Evolutionary conservation across 2,113 vertebrate genomes (phyloP), one percentile per base, ranked within the genome.

Genomic region (Diphyllodes magnificus): DNA sequence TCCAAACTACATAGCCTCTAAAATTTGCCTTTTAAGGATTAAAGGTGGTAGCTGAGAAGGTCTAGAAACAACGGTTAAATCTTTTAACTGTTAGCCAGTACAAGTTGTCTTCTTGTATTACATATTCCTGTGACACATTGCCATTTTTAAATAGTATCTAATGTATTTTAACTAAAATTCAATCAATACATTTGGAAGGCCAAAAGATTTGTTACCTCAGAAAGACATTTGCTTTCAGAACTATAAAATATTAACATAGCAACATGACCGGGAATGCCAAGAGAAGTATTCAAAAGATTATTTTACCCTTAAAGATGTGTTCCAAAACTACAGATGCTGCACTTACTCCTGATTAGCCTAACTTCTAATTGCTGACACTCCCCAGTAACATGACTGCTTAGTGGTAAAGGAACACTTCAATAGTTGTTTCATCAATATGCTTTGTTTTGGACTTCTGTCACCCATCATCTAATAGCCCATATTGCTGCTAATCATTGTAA

Each of bases 191-290:
- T 35, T 89, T 63, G 66, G 56, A 56, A 81, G 28, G 39, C 45
- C 33, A 63, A 57, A 77, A 86, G 21, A 92, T 66, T 50, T 70
- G 13, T 45, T 50, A 86, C 27, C 12, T 86, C 66, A 82, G 49
- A 92, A 95, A 87, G 25, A 44, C 27, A 68, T 56, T 56, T 88
- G 37, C 83, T 68, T 92, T 95, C 69, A 94, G 40, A 93, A 81
- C 19, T 20, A 88, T 45, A 61, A 92, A 95, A 86, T 44, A 88
- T 40, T 86, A 91, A 91, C 63, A 71, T 1, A 84, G 39, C 20
- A 82, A 54, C n/a, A 60, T 44, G 44, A 91, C 35, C 61, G 15
- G 11, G 39, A 86, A 86, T 42, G 69, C 33, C 40, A 80, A 57
- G 27, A 92, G 39, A 61, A 78, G 21, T 35, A 88, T 49, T 35